A percentile compares a stretch with the other conserved stretches of the same genome.
These are phyloP conservation scores for Gymnocheta viridis DNA, from an alignment of 2,888 invertebrate species.

Conservation along the genomic window DNA sequence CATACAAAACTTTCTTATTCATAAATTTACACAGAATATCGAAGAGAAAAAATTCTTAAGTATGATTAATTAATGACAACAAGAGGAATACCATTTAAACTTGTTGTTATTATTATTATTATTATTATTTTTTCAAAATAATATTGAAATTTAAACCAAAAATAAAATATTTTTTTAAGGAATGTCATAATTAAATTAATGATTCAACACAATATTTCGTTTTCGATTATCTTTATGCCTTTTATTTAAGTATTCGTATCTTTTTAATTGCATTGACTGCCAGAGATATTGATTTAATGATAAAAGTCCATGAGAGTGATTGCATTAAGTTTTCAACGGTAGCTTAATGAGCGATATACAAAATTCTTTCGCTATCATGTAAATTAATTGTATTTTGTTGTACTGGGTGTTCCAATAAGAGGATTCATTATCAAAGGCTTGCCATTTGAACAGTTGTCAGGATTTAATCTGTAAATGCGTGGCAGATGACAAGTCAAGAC, in stretches of 20 bases:
- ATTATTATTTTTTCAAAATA: slow-evolving; percentile 19
- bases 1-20: slow-evolving; percentile 1
- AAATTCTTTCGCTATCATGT: slow-evolving; percentile 72
- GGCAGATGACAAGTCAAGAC: no score
- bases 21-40: slow-evolving; percentile 4
- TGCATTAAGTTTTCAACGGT: slow-evolving; percentile 54
- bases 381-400: slow-evolving; percentile 71
- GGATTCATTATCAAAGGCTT: no score
- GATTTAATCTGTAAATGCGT: no score
- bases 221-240: background rate
- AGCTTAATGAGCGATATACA: slow-evolving; percentile 69
- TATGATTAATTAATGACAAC: slow-evolving; percentile 67
- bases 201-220: slow-evolving; percentile 59
- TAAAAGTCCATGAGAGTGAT: slow-evolving; percentile 3
- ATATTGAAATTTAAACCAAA: slow-evolving; percentile 39
- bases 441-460: no score
- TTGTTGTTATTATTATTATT: slow-evolving; percentile 36
- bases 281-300: slow-evolving; percentile 37
- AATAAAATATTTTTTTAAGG: slow-evolving; percentile 15
- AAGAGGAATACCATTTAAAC: slow-evolving; percentile 32
- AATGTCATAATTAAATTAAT: slow-evolving; percentile 66
- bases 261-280: background rate
- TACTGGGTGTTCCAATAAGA: slow-evolving; percentile 2
- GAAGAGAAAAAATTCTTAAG: slow-evolving; percentile 45
- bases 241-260: slow-evolving; percentile 7